Conservation (phyloP, 1,140 invertebrate species). For the Agraylea sexmaculata region DNA sequence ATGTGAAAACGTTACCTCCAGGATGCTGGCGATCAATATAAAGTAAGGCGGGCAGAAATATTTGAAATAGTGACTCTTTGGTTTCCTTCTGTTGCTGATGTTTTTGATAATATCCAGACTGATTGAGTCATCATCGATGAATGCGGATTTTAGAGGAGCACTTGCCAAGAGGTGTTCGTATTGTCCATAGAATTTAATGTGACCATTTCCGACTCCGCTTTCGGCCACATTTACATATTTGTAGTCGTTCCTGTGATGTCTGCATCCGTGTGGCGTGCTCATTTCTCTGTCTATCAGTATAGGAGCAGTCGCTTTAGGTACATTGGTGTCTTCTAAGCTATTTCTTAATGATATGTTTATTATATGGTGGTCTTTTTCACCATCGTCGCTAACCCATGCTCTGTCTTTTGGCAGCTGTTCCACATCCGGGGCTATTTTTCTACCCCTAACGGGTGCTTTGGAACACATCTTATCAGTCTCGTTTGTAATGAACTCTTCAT, state of each 20-base stretch:
- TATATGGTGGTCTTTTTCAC: too few species aligned
- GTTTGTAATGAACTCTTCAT: too few species aligned
- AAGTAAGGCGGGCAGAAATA: slow-evolving; percentile 20
- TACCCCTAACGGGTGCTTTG: too few species aligned
- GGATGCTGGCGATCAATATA: slow-evolving; percentile 13
- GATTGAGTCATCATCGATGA: slow-evolving; percentile 10
- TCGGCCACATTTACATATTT: slow-evolving; percentile 12
- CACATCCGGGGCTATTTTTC: too few species aligned
- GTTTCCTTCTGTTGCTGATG: slow-evolving; percentile 9
- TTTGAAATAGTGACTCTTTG: slow-evolving; percentile 11
- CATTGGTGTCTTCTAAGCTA: too few species aligned
- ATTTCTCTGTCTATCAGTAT: too few species aligned
- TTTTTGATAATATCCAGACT: slow-evolving; percentile 11
- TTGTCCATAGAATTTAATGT: slow-evolving; percentile 4
- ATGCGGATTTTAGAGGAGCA: slow-evolving; percentile 5
- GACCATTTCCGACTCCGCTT: slow-evolving; percentile 1
- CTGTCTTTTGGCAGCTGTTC: too few species aligned
- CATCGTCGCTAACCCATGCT: too few species aligned
- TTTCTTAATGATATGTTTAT: too few species aligned
- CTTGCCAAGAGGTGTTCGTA: slow-evolving; percentile 16
- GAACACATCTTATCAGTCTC: too few species aligned
- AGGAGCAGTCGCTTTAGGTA: too few species aligned
- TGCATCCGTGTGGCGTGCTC: too few species aligned
- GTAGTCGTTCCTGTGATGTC: slow-evolving; percentile 5
- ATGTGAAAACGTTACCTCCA: slow-evolving; percentile 14